These are phyloP conservation scores for Cephus rjabovi DNA, from an alignment of 2,888 invertebrate genomes.

Conservation along the genomic window DNA sequence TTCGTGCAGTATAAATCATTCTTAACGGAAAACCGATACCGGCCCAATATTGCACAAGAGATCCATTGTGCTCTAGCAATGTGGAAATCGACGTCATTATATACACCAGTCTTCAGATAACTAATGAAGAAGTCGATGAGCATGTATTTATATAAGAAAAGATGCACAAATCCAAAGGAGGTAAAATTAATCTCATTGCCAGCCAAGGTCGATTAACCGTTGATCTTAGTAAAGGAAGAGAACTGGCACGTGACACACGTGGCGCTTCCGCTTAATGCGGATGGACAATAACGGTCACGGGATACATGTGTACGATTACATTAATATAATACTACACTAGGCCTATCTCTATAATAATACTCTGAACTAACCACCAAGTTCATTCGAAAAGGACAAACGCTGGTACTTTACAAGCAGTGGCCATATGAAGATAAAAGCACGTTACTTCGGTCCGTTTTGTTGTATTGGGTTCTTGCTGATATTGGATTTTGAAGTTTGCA, in stretches of 20 bases:
- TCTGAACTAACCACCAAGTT: no score
- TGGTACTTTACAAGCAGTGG: no score
- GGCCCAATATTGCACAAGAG: background rate
- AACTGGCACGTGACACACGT: slow-evolving; percentile 44
- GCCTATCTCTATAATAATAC: no score
- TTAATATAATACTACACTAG: no score
- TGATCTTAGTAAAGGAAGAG: background rate
- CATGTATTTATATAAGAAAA: background rate
- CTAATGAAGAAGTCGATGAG: background rate
- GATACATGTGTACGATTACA: background rate
- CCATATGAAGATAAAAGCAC: no score
- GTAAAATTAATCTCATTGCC: background rate
- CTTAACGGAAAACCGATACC: background rate
- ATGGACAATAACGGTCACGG: background rate
- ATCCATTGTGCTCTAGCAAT: background rate
- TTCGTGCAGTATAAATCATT: background rate
- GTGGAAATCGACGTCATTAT: background rate
- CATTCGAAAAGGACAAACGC: no score
- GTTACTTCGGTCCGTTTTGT: no score
- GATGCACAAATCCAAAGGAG: background rate
- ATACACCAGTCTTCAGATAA: background rate
- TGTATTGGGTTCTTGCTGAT: no score
- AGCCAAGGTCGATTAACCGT: background rate
- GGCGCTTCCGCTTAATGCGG: slow-evolving; percentile 40
- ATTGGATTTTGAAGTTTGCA: no score